Conservation (phyloP, 2,113 vertebrate genomes). For the Tragulus kanchil region DNA sequence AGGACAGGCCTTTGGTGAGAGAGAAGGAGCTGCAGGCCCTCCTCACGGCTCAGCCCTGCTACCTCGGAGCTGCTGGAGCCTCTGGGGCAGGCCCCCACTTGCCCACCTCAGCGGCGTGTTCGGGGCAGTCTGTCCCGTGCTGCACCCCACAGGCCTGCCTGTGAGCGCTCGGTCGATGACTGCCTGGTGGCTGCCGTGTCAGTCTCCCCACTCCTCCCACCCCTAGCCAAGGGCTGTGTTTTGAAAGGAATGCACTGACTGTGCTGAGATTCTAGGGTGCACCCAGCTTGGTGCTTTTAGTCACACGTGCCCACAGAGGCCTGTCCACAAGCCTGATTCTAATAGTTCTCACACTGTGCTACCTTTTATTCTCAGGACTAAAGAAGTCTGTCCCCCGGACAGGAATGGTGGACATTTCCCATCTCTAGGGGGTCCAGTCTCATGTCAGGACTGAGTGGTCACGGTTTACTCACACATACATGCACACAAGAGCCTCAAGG, state of each 20-base stretch:
- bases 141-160: not conserved
- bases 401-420: not conserved
- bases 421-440: not conserved
- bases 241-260: not conserved
- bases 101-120: not conserved
- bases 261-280: not conserved
- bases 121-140: not conserved
- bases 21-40: not conserved
- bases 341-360: not conserved
- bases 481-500: not conserved
- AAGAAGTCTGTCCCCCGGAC: not conserved
- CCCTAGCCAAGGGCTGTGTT: not conserved
- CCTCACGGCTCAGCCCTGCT: not conserved
- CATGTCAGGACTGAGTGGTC: not conserved
- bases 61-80: not conserved
- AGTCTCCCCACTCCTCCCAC: not conserved
- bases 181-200: not conserved
- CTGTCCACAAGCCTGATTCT: not conserved
- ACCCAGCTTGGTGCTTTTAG: not conserved
- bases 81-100: not conserved
- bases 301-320: not conserved
- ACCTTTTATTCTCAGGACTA: not conserved
- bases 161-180: not conserved
- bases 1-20: not conserved
- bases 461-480: not conserved